Evolutionary conservation across 1,140 invertebrate genomes (phyloP), one percentile per base, ranked within the genome.

Genomic region (Hormaphis cornu): DNA sequence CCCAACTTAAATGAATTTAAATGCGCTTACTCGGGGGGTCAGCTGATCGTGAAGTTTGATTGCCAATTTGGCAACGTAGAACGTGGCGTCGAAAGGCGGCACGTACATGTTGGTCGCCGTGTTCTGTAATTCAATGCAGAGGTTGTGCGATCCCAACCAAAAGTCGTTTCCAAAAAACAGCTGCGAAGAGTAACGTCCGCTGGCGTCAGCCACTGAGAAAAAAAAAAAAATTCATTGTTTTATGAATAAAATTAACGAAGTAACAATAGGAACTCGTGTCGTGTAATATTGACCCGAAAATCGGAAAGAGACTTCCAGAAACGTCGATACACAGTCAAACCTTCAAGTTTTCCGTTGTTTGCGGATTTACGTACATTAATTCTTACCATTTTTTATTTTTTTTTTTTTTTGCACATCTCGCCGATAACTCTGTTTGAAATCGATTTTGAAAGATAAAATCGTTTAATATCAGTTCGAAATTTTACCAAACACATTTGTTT

Each of bases 101-200:
- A 78, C 79, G 52, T 81, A 77, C 3, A 74, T 73, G 69, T 83
- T 81, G 69, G 80, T 79, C 18, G 79, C 76, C 26, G 74, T 72
- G 40, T 73, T 74, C 53, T 73, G 73, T 8, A 75, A 40, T 44
- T 75, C 73, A 9, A 48, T 59, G 75, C 87, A 89, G 1, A 86
- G 81, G 12, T 80, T 81, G 48, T 82, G 81, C 30, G 89, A 90
- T 1, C 89, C 89, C 53, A 90, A 77, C 89, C 89, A 91, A 78
- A 87, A 90, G 74, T 89, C 86, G 75, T 89, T 90, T 8, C 89
- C 89, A 73, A 89, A 91, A 73, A 90, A 82, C 72, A 90, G 84
- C 73, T 89, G 87, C 1, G 87, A 86, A 2, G 84, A 85, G 77
- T 91, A 91, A 56, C 87, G 84, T n/a, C 89, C 89, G 24, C 88